Percentiles rank a stretch among this genome's conserved stretches.
Conservation (phyloP, 2,113 vertebrate species). For the Eulemur rufifrons region DNA sequence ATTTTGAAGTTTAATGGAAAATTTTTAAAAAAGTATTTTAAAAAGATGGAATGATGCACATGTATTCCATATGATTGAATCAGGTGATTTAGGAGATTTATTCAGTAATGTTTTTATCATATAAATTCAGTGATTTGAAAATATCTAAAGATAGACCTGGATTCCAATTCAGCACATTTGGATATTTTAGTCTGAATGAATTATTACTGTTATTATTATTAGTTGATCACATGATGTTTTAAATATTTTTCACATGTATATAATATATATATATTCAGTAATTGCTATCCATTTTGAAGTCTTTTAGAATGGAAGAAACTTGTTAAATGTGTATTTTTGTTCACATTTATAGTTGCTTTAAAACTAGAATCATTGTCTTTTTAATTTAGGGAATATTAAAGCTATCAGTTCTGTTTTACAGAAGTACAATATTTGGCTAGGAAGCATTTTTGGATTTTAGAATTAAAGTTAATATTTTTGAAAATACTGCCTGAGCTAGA, state of each 20-base stretch:
- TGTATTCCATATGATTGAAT: neutral
- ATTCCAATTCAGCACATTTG: neutral
- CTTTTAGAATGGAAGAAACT: neutral
- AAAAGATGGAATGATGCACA: neutral
- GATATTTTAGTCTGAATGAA: neutral
- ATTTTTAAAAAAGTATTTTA: neutral
- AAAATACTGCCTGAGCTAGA: constrained; percentile 16
- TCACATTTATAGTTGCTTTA: constrained; percentile 11
- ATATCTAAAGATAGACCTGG: neutral
- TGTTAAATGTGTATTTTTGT: constrained; percentile 4
- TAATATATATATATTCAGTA: neutral
- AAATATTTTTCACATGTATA: neutral
- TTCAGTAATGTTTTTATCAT: neutral
- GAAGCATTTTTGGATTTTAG: neutral
- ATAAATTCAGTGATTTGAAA: neutral
- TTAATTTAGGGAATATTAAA: constrained; percentile 36
- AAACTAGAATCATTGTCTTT: neutral
- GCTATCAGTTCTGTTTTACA: neutral
- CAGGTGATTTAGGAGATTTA: neutral
- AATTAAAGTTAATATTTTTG: constrained; percentile 24
- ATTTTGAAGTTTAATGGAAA: constrained; percentile 27
- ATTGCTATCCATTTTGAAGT: neutral
- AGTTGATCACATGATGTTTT: neutral
- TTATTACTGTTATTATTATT: neutral
- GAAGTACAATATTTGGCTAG: constrained; percentile 13